Conservation (phyloP, 2,113 vertebrate genomes). For the Terrapene triunguis region DNA sequence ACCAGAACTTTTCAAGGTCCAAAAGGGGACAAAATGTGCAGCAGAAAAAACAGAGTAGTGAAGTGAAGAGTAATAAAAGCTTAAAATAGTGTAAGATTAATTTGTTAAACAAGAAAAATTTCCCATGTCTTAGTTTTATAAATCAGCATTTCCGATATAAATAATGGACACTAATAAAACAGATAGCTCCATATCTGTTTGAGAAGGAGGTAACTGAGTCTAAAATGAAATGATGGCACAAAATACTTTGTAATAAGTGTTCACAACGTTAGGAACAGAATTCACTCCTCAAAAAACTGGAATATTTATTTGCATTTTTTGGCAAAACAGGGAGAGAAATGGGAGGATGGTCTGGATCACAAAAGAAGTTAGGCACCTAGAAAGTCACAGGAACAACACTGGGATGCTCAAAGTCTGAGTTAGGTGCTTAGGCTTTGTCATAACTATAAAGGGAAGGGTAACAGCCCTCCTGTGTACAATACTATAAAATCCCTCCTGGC, state of each 20-base stretch:
- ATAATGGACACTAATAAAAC: neutral
- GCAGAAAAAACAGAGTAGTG: neutral
- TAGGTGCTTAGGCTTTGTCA: neutral
- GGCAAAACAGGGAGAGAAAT: neutral
- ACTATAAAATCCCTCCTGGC: too few species aligned
- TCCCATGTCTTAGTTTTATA: neutral
- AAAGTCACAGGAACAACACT: neutral
- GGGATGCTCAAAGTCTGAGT: neutral
- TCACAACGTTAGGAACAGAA: neutral
- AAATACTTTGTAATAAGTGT: neutral
- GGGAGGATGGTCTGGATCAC: neutral
- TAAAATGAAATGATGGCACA: neutral
- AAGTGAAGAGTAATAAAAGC: neutral
- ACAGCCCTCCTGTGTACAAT: too few species aligned
- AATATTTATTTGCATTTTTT: neutral
- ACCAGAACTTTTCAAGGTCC: neutral
- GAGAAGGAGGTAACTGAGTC: neutral
- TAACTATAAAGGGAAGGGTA: too few species aligned
- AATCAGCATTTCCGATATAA: neutral
- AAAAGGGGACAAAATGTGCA: neutral
- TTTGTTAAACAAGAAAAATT: neutral
- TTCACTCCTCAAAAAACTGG: neutral
- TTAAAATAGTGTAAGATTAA: neutral
- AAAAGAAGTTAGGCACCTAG: neutral
- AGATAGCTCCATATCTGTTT: neutral